phyloP scores from a whole-genome alignment of 2,113 vertebrate genomes.

The Anguilla japonica region DNA sequence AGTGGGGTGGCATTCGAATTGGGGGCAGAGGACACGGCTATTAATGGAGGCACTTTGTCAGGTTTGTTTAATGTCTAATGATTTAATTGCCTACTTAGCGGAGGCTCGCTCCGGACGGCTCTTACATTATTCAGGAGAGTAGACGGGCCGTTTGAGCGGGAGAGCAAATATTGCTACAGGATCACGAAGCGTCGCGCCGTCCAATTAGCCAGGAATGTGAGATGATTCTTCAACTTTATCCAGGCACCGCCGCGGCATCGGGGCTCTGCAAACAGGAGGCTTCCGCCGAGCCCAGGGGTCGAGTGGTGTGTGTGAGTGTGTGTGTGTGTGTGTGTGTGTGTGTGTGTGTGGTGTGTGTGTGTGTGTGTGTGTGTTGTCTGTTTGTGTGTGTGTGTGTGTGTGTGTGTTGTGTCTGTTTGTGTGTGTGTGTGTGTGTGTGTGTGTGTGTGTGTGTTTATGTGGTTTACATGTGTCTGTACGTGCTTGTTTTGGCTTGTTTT shows the following conservation, averaged over 20 bases:
- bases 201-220: slow-evolving; percentile 19
- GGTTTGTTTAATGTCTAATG: slow-evolving; percentile 43
- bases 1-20: neutral
- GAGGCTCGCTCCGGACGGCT: neutral
- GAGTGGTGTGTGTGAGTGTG: slow-evolving; percentile 1
- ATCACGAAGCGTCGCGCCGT: slow-evolving; percentile 21
- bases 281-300: neutral
- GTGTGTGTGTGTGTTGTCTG: too few species aligned
- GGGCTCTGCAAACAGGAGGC: neutral
- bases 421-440: too few species aligned
- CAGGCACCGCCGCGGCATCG: neutral
- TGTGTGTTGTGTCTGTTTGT: too few species aligned
- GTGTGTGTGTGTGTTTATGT: too few species aligned
- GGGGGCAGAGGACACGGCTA: neutral
- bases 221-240: slow-evolving; percentile 1
- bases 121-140: slow-evolving; percentile 30
- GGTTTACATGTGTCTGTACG: too few species aligned
- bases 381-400: too few species aligned
- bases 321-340: slow-evolving; percentile 25
- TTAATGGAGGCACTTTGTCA: slow-evolving; percentile 31
- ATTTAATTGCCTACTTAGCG: slow-evolving; percentile 45
- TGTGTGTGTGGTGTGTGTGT: too few species aligned
- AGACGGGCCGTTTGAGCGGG: slow-evolving; percentile 31
- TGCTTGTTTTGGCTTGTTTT: neutral
- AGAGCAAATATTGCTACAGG: slow-evolving; percentile 43